phyloP scores from a whole-genome alignment of 2,113 vertebrate genomes.

The Catharus bicknelli region DNA sequence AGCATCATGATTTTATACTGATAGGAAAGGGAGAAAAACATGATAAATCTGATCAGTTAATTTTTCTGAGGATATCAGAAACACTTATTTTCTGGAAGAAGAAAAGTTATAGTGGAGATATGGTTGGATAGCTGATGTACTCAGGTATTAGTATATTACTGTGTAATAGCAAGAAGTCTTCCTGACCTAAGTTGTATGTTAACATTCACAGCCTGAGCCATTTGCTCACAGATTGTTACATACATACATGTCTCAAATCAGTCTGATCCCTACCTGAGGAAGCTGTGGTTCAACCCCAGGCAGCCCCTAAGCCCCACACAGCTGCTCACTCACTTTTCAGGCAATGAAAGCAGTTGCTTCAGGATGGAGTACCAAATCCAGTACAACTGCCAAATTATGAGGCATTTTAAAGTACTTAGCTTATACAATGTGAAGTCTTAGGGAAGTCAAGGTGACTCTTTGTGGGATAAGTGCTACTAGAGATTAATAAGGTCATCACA shows the following conservation, averaged over 20 bases:
- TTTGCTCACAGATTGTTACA: not conserved
- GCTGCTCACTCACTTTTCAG: not conserved
- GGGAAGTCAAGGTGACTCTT: slow-evolving; percentile 23
- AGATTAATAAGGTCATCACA: not conserved
- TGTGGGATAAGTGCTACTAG: not conserved
- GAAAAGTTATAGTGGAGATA: not conserved
- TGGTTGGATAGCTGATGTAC: not conserved
- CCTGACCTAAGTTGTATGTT: not conserved
- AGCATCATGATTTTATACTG: not conserved
- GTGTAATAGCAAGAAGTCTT: not conserved
- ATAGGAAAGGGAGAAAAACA: not conserved
- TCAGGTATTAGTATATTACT: not conserved
- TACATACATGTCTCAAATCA: fast-evolving
- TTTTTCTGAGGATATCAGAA: not conserved
- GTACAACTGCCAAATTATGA: not conserved
- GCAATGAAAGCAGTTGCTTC: not conserved
- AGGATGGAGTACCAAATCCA: not conserved
- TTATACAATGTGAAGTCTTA: not conserved
- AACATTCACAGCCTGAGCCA: not conserved
- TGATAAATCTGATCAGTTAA: not conserved
- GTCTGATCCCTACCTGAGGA: not conserved
- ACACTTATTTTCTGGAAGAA: not conserved
- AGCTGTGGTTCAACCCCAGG: not conserved
- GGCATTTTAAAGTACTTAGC: not conserved
- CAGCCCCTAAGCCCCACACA: not conserved